Percentiles rank a stretch among this genome's conserved stretches.
Evolutionary conservation across 2,888 invertebrate genomes (phyloP).

Genomic region (Ptilodon capucinus): DNA sequence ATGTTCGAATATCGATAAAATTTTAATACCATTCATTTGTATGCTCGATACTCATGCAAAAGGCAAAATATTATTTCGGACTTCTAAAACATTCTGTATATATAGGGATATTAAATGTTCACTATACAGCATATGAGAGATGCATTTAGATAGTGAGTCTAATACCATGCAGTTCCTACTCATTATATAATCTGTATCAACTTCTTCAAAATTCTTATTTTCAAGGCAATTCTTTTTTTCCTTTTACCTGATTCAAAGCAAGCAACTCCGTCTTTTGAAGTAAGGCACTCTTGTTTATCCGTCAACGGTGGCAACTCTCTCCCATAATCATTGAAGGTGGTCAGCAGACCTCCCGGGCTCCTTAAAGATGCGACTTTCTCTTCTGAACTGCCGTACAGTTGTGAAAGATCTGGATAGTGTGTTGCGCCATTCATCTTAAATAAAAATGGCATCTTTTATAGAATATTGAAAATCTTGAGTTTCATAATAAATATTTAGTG

Average conservation of each 20-base stretch:
- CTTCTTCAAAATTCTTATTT: too few relatives aligned
- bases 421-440: constrained; percentile 88
- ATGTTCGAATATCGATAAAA: too few relatives aligned
- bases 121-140: too few relatives aligned
- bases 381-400: constrained; percentile 87
- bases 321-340: constrained; percentile 85
- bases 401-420: constrained; percentile 88
- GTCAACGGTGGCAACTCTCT: constrained; percentile 86
- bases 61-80: too few relatives aligned
- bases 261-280: constrained; percentile 81
- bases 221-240: neutral
- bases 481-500: too few relatives aligned
- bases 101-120: too few relatives aligned
- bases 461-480: neutral
- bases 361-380: constrained; percentile 82
- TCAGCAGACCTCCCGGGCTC: constrained; percentile 84
- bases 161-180: too few relatives aligned
- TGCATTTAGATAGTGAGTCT: too few relatives aligned
- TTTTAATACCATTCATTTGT: too few relatives aligned
- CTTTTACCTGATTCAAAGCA: constrained; percentile 86
- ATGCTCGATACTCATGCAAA: too few relatives aligned
- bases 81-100: too few relatives aligned
- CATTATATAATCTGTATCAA: too few relatives aligned
- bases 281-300: constrained; percentile 85
- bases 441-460: neutral